Evolutionary conservation across 2,888 invertebrate genomes (phyloP).

Genomic region (Pyrocoelia pectoralis): DNA sequence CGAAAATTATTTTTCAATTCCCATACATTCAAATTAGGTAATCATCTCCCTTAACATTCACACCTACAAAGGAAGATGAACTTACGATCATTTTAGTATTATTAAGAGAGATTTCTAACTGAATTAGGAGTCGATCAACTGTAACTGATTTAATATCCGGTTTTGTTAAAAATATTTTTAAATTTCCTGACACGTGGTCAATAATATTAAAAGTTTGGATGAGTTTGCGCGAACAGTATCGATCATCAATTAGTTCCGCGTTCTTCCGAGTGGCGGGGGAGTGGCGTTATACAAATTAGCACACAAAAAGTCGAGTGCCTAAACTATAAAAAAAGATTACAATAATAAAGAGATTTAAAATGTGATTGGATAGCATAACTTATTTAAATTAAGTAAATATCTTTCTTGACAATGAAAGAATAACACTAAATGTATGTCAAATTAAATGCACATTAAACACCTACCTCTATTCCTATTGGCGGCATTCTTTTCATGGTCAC

Average conservation of each 20-base stretch:
- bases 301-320: neutral
- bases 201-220: constrained; percentile 5
- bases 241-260: constrained; percentile 18
- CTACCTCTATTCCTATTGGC: constrained; percentile 47
- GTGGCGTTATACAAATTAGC: constrained; percentile 12
- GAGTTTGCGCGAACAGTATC: constrained; percentile 20
- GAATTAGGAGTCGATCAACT: no score
- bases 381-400: neutral
- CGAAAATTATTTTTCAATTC: no score
- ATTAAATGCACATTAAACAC: constrained; percentile 25
- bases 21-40: no score
- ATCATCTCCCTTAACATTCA: no score
- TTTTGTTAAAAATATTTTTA: constrained; percentile 3
- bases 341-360: neutral
- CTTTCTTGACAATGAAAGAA: no score
- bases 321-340: neutral
- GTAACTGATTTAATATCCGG: neutral
- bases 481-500: constrained; percentile 45
- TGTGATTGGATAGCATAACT: neutral
- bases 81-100: no score
- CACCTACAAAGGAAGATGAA: no score
- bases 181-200: constrained; percentile 13
- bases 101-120: no score
- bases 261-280: constrained; percentile 20
- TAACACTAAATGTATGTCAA: neutral